Evolutionary conservation across 2,113 vertebrate genomes (phyloP).

Genomic region (Asarcornis scutulata): DNA sequence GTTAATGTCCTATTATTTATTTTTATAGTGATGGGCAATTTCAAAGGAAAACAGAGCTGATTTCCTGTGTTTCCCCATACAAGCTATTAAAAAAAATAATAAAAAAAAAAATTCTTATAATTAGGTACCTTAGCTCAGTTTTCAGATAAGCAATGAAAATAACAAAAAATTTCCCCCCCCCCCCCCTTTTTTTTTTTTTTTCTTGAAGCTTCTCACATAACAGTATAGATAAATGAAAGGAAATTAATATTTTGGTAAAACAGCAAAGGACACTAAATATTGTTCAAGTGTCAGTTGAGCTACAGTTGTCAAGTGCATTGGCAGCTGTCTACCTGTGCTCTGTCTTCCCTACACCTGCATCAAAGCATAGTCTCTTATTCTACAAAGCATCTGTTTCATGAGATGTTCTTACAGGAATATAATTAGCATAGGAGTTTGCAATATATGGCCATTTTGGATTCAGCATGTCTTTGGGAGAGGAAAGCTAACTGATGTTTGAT

Average conservation of each 20-base stretch:
- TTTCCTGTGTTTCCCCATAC: neutral
- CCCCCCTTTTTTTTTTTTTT: neutral
- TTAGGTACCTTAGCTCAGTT: neutral
- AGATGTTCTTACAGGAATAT: constrained; percentile 56
- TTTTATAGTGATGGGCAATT: neutral
- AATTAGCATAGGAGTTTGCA: constrained; percentile 58
- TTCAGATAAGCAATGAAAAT: neutral
- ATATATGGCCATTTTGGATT: constrained; percentile 14
- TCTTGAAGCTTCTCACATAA: neutral
- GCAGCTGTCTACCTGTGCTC: neutral
- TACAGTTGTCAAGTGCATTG: neutral
- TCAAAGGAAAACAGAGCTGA: neutral
- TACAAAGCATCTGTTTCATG: constrained; percentile 59
- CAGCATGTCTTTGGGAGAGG: constrained; percentile 6
- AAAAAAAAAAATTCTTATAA: neutral
- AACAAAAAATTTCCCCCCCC: neutral
- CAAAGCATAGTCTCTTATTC: constrained; percentile 20
- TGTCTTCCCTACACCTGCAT: neutral
- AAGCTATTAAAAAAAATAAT: neutral
- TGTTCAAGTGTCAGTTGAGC: neutral
- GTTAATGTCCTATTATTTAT: neutral
- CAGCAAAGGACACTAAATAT: neutral
- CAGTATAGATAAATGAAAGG: neutral
- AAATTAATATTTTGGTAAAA: neutral
- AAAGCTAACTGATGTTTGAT: constrained; percentile 33